Evolutionary conservation across 2,113 vertebrate species (phyloP).

Genomic region (Burhinus bistriatus): DNA sequence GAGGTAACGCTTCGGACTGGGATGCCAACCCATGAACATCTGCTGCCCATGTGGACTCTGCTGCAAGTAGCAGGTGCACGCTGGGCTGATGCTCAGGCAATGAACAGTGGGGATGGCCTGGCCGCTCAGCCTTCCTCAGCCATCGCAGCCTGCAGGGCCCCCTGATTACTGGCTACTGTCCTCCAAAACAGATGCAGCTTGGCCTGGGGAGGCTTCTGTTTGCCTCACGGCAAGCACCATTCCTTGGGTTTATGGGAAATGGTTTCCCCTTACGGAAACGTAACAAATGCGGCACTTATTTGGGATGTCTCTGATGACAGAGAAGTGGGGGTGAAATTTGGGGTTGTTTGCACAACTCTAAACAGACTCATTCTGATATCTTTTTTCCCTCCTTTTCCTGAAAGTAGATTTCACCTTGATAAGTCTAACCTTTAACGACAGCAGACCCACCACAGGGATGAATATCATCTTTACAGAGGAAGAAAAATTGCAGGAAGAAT

Average conservation of each 20-base stretch:
- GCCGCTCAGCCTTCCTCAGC: not conserved
- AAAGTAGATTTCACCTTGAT: not conserved
- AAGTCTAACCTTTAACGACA: not conserved
- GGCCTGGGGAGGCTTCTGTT: not conserved
- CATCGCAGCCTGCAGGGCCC: not conserved
- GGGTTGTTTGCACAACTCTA: not conserved
- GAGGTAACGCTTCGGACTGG: not conserved
- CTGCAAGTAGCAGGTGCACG: not conserved
- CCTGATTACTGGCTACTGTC: fast-evolving
- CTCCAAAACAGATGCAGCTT: not conserved
- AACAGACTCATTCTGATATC: not conserved
- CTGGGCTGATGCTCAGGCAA: not conserved
- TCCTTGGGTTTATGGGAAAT: not conserved
- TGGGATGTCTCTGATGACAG: not conserved
- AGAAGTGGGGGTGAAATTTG: not conserved
- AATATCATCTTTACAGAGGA: not conserved
- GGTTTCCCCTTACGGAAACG: not conserved
- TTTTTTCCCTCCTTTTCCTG: not conserved
- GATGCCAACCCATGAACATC: not conserved
- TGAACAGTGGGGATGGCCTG: fast-evolving
- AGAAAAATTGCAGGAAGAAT: not conserved
- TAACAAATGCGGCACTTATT: not conserved
- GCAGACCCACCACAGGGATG: not conserved
- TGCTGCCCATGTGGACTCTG: not conserved
- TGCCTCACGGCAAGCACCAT: not conserved